Evolutionary conservation across 2,888 invertebrate genomes (phyloP).

Genomic region (Phengaris arion): DNA sequence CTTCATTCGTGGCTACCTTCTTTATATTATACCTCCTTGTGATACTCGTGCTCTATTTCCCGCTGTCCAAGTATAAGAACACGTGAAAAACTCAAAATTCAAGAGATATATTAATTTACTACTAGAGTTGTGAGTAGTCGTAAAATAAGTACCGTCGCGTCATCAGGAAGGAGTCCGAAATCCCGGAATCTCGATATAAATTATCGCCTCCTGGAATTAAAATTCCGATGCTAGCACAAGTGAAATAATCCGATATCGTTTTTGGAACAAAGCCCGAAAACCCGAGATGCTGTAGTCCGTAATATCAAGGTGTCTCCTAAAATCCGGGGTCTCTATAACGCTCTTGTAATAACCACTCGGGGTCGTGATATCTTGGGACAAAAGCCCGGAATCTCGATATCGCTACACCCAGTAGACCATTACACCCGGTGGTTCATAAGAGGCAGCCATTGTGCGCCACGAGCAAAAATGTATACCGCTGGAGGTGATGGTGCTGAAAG

Average conservation of each 20-base stretch:
- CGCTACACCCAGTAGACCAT: too few relatives aligned
- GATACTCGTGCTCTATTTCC: slow-evolving; percentile 62
- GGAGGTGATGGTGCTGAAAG: slow-evolving; percentile 79
- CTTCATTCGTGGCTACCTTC: slow-evolving; percentile 56
- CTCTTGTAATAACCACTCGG: background rate
- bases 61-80: slow-evolving; percentile 62
- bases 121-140: background rate
- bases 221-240: too few relatives aligned
- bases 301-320: background rate
- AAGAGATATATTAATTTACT: background rate
- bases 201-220: too few relatives aligned
- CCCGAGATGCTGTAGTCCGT: background rate
- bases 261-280: background rate
- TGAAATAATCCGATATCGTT: too few relatives aligned
- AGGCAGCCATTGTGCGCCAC: slow-evolving; percentile 47
- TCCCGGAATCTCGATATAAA: too few relatives aligned
- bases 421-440: slow-evolving; percentile 2
- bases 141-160: too few relatives aligned
- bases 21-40: slow-evolving; percentile 67
- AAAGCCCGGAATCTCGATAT: background rate
- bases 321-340: background rate
- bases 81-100: background rate
- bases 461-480: slow-evolving; percentile 66
- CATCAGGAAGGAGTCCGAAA: too few relatives aligned
- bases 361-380: background rate